These are phyloP conservation scores for Sylvia borin DNA, from an alignment of 2,797 vertebrate genomes.

Conservation along the genomic window DNA sequence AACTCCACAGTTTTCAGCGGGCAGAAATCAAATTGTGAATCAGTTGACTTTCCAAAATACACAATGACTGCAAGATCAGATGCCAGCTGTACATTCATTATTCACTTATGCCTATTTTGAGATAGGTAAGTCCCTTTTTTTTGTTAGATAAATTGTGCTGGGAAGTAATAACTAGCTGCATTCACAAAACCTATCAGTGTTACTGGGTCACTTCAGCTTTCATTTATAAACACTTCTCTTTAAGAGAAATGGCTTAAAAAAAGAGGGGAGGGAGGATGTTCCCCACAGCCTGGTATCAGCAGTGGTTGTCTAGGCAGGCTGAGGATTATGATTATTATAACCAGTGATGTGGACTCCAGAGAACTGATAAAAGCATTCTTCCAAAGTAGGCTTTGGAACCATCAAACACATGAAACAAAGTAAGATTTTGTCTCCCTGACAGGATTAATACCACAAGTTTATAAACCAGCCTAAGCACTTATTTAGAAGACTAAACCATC, in stretches of 20 bases:
- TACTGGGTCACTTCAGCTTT: neutral
- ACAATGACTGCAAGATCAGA: neutral
- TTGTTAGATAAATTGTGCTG: neutral
- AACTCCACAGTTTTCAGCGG: neutral
- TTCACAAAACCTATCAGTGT: neutral
- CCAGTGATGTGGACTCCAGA: neutral
- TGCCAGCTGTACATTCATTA: neutral
- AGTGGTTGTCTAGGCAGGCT: neutral
- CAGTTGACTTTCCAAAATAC: neutral
- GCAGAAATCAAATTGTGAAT: neutral
- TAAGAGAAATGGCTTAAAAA: neutral
- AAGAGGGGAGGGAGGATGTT: accelerated
- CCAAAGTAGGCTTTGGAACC: neutral
- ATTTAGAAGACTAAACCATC: neutral
- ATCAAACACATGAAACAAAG: neutral
- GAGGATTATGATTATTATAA: neutral
- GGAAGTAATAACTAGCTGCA: neutral
- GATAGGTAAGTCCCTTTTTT: neutral
- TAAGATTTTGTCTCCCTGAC: neutral
- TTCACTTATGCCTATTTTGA: neutral
- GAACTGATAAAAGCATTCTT: neutral
- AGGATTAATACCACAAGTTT: slow-evolving; percentile 9
- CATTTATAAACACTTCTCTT: neutral
- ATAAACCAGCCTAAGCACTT: slow-evolving; percentile 32
- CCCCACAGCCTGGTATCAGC: neutral